Base-by-base conservation (phyloP, 2,797 vertebrate genomes). In the Sebastes goodei region DNA sequence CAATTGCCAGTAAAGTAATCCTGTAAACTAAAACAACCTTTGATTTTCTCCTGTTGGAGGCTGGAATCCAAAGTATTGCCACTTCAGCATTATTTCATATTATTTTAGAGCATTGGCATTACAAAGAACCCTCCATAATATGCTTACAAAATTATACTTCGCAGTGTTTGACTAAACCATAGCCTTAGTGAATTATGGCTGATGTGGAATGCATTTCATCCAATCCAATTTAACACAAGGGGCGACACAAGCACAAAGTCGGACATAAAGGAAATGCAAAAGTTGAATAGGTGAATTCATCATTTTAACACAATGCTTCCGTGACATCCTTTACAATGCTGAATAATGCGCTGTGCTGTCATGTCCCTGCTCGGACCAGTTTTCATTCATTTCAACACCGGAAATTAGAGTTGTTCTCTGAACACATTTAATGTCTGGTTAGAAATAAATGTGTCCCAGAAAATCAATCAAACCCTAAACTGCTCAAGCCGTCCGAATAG, bases 361-460 rank as follows among this genome's bases (percentile, higher is more conserved):
- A 77, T 65, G 64, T 71, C 67, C 56, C 5, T 2, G 12, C 10
- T 33, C 9, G 0, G 61, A 32, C 11, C 57, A 55, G 23, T 65
- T 82, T 82, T 68, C 61, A 30, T 78, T 71, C 38, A 77, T 79
- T 76, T 71, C 61, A 74, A 74, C 71, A 57, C 14, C n/a, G 61
- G 74, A 84, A 74, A 86, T 81, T 64, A 46, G 59, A 83, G 29
- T 30, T 67, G 23, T 61, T 72, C 52, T 77, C 10, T 29, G 25
- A 84, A 83, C 52, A 69, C 52, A 42, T 81, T 80, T 86, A 76
- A 83, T 59, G 70, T 76, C 70, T 76, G 33, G 78, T 81, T 78
- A 29, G 29, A 71, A 81, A 71, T 76, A 33, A 53, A 79, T 60
- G 20, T 25, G 72, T 76, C 49, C 46, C 52, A 42, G 71, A 56